Evolutionary conservation across 2,113 vertebrate species (phyloP), one percentile per base, ranked within the genome.

Genomic region (Chaetodon auriga): DNA sequence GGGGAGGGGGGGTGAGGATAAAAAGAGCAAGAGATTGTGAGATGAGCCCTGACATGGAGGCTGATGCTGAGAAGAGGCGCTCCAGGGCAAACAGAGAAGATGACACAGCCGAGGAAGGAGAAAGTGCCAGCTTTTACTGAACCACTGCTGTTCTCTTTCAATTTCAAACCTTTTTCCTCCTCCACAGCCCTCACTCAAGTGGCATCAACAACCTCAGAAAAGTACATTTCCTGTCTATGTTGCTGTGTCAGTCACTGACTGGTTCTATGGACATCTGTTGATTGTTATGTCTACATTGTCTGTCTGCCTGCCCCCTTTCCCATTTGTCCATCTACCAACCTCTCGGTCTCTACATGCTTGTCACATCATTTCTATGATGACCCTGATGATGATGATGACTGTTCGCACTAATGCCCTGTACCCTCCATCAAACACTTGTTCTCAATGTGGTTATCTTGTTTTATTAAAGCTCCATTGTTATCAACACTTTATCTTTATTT

Each of bases 11-110:
- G 18, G 49, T 1, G 58, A 53, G 36, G 75, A 82, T 66, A 48
- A 78, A 82, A 73, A 88, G 76, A 84, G 84, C 55, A 53, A 45
- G 63, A 88, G 85, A 82, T 82, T 58, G 80, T 51, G 82, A 89
- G 85, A 90, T 88, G 73, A 86, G 86, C 51, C 63, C 75, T 65
- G 89, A 90, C 84, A 86, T 30, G 53, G 78, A 77, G 87, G 81
- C 68, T 81, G 90, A 87, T 65, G 73, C 83, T 75, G 82, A 84
- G 80, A 66, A 73, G 78, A 86, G 83, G 74, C 6, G 73, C 92
- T 86, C 21, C 78, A 6, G 84, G 87, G 90, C 76, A 69, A 84
- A 89, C 65, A 14, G 57, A 61, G 85, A 54, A 45, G 80, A 93
- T 64, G 85, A 88, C 81, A 81, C 75, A 64, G 81, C 78, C 48